Evolutionary conservation across 2,888 invertebrate genomes (phyloP), one percentile per base, ranked within the genome.

Genomic region (Cheilosia urbana): DNA sequence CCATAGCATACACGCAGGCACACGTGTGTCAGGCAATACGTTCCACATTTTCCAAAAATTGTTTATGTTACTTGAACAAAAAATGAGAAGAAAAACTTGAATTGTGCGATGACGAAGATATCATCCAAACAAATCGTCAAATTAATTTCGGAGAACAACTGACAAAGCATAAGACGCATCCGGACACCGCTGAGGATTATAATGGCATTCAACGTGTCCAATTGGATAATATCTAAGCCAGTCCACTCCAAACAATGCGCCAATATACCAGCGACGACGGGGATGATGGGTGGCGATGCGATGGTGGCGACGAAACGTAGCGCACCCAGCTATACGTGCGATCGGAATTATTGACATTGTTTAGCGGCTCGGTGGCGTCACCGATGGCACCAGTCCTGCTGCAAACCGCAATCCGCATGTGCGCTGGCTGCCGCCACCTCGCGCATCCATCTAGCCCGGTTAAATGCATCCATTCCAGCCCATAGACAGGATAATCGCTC

Each of bases 361-460:
- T 85, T 85, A 85, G 84, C 79, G 80, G 84, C 75, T 66, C 49
- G 34, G 71, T 80, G 84, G 84, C 84, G 84, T 80, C 84, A 80
- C 68, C 53, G 73, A 63, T 60, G 63, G 47, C 84, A 51, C 51
- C 66, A 55, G 73, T 49, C 27, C 17, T 55, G 17, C 87, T 58
- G 66, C 68, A 82, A 73, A 58, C 62, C 55, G 27, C 63, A 77
- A 66, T 49, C 57, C 60, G 89, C 88, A 88, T 87, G 88, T 87
- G 87, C 88, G 88, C 79, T 88, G 87, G 82, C 80, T 87, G 87
- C 87, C 88, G 88, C 88, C 88, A 87, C 57, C 88, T 83, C 87
- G 58, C 45, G 40, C 77, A 72, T 84, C 63, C 65, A 79, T 72
- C 65, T 19, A 77, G 69, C 69, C 37, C 62, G 65, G 63, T 58